Conservation (phyloP, 1,140 invertebrate genomes). For the Schlechtendalia chinensis region DNA sequence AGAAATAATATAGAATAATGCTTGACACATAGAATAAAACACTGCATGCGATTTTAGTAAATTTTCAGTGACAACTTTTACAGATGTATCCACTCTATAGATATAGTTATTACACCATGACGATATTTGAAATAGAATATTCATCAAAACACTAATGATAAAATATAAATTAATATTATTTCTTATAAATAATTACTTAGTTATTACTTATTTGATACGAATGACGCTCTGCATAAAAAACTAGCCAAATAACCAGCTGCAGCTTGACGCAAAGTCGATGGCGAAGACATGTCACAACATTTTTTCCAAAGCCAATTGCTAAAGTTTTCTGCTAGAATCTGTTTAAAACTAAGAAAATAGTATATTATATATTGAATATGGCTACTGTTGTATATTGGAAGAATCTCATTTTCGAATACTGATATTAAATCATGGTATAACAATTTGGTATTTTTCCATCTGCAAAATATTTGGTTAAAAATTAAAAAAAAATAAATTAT, state of each 20-base stretch:
- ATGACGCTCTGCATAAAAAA: constrained; percentile 69
- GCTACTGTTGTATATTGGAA: constrained; percentile 70
- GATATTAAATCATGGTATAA: constrained; percentile 53
- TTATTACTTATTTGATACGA: constrained; percentile 66
- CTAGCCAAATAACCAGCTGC: constrained; percentile 74
- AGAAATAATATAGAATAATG: constrained; percentile 84
- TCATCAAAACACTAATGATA: constrained; percentile 63
- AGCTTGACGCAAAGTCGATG: constrained; percentile 67
- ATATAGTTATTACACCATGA: constrained; percentile 77
- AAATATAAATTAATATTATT: constrained; percentile 34
- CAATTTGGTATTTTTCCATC: constrained; percentile 56
- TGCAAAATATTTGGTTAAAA: too few relatives aligned
- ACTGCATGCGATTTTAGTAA: constrained; percentile 70
- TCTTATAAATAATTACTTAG: constrained; percentile 51
- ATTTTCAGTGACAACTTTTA: constrained; percentile 59
- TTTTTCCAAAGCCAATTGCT: constrained; percentile 74
- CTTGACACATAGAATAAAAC: constrained; percentile 87
- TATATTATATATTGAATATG: constrained; percentile 81
- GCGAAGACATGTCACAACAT: constrained; percentile 66
- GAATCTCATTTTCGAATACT: constrained; percentile 71
- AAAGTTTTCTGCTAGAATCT: constrained; percentile 67
- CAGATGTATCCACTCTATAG: constrained; percentile 60
- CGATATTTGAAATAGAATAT: constrained; percentile 65
- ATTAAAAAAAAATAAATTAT: not conserved
- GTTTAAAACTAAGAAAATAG: constrained; percentile 70